Percentiles rank a stretch among this genome's conserved stretches.
These are phyloP conservation scores for Hylomyscus alleni DNA, from an alignment of 2,797 vertebrate genomes.

Conservation along the genomic window DNA sequence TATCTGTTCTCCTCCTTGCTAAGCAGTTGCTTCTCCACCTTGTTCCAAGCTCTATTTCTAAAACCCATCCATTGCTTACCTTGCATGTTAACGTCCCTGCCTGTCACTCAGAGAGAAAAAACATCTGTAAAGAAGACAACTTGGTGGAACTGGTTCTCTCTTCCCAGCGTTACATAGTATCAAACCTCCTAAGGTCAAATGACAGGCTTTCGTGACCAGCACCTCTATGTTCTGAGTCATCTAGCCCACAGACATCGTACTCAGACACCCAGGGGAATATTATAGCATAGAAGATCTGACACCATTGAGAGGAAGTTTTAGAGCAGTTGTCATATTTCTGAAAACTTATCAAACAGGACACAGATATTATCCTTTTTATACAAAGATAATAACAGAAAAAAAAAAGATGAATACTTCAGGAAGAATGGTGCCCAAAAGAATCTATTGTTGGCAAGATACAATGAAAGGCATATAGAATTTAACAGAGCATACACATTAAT, in stretches of 20 bases:
- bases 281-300: neutral
- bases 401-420: neutral
- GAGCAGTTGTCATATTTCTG: conserved; percentile 8
- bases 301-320: neutral
- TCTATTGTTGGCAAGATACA: neutral
- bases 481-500: neutral
- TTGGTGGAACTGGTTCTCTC: neutral
- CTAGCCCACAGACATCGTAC: neutral
- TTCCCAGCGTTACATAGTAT: neutral
- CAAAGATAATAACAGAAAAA: neutral
- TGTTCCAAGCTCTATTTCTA: neutral
- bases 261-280: neutral
- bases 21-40: neutral
- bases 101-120: neutral
- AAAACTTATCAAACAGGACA: neutral
- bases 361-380: neutral
- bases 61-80: neutral
- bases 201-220: neutral
- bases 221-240: neutral
- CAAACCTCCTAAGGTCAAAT: neutral
- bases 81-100: neutral
- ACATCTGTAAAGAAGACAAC: neutral
- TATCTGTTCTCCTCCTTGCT: neutral
- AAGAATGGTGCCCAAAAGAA: neutral
- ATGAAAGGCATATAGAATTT: neutral